These are phyloP conservation scores for Chymomyza caudatula DNA, from an alignment of 2,888 invertebrate species.

Conservation along the genomic window DNA sequence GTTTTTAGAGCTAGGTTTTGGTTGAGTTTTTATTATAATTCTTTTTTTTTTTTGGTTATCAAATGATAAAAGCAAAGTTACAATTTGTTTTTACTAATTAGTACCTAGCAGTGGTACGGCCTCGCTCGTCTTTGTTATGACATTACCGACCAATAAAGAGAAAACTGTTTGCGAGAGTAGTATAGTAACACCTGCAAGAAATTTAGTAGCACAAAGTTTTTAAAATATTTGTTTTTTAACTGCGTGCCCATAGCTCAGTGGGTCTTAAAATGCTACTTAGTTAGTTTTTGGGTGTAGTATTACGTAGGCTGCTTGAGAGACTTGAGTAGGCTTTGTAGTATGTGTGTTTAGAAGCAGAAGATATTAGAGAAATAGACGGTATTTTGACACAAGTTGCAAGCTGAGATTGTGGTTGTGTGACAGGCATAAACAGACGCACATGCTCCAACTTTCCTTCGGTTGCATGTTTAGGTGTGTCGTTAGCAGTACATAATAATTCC, in stretches of 20 bases:
- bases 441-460: too few relatives aligned
- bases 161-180: constrained; percentile 99
- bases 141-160: constrained; percentile 99
- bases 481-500: too few relatives aligned
- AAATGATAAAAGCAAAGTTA: constrained; percentile 45
- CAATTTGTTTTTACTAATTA: constrained; percentile 33
- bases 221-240: neutral
- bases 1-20: constrained; percentile 41
- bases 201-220: constrained; percentile 78
- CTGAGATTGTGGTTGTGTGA: neutral
- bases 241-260: neutral
- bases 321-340: neutral
- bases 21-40: constrained; percentile 11
- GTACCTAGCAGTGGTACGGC: constrained; percentile 99
- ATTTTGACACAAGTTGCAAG: neutral
- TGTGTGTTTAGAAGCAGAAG: neutral
- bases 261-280: neutral
- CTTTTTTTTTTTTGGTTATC: constrained; percentile 19
- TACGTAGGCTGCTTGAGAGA: neutral
- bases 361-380: neutral
- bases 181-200: constrained; percentile 97
- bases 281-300: neutral
- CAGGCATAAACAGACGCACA: too few relatives aligned
- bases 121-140: constrained; percentile 99
- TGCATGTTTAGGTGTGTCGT: too few relatives aligned